Evolutionary conservation across 1,140 invertebrate genomes (phyloP).

Genomic region (Triops cancriformis): DNA sequence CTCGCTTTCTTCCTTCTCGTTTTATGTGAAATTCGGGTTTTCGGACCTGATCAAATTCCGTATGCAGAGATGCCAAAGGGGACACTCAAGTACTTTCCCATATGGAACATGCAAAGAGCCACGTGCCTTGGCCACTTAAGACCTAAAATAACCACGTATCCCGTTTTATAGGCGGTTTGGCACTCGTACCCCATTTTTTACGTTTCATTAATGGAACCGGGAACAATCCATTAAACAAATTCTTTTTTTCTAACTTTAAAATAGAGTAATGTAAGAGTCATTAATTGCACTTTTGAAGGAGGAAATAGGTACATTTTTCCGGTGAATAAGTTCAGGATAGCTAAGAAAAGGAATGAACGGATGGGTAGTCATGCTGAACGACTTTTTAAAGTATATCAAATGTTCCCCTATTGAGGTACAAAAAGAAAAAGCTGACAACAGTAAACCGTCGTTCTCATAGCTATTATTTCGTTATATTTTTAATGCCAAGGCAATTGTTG

Average conservation of each 20-base stretch:
- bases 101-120: constrained; percentile 5
- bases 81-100: constrained; percentile 9
- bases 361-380: neutral
- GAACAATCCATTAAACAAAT: neutral
- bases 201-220: neutral
- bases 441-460: neutral
- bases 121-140: constrained; percentile 8
- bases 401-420: neutral
- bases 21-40: neutral
- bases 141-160: neutral
- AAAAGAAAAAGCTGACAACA: neutral
- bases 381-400: neutral
- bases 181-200: neutral
- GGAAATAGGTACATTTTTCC: too few species aligned
- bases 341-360: neutral
- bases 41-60: neutral
- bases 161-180: neutral
- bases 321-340: neutral
- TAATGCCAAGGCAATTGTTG: neutral
- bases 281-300: too few species aligned
- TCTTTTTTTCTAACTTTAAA: too few species aligned
- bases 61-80: neutral
- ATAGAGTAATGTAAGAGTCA: too few species aligned
- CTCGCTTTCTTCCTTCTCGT: neutral
- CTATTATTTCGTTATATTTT: neutral